phyloP scores from a whole-genome alignment of 2,797 vertebrate genomes.

The Coccyzus lansbergi region DNA sequence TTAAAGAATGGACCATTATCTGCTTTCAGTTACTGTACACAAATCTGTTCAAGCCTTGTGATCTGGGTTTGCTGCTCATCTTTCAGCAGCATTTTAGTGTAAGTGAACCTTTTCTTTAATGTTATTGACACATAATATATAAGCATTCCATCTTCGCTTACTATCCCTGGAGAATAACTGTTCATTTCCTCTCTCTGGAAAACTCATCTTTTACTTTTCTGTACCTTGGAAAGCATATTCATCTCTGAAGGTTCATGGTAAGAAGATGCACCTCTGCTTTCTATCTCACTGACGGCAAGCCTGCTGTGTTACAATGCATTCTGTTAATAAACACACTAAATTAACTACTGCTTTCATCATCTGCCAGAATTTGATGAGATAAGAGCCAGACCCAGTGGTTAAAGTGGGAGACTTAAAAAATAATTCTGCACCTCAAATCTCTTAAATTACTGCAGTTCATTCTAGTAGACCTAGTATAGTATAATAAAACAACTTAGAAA shows the following conservation, averaged over 20 bases:
- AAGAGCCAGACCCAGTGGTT: not conserved
- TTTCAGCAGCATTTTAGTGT: not conserved
- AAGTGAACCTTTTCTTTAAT: not conserved
- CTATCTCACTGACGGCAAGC: not conserved
- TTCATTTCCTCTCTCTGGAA: not conserved
- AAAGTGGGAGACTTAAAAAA: not conserved
- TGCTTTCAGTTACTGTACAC: not conserved
- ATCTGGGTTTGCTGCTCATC: not conserved
- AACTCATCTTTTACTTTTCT: not conserved
- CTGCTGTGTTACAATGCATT: not conserved
- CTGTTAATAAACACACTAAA: not conserved
- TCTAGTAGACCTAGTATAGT: accelerated
- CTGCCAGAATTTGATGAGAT: not conserved
- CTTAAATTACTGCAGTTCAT: not conserved
- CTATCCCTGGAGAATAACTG: not conserved
- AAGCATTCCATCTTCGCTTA: not conserved
- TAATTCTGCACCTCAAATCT: not conserved
- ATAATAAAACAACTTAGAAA: not conserved
- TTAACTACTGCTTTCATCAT: not conserved
- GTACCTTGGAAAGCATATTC: not conserved
- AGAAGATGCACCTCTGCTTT: not conserved
- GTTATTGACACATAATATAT: not conserved
- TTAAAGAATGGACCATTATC: not conserved
- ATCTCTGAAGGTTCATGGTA: not conserved
- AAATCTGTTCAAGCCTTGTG: not conserved